Evolutionary conservation across 2,797 vertebrate genomes (phyloP).

Genomic region (Typhlichthys eigenmanni): DNA sequence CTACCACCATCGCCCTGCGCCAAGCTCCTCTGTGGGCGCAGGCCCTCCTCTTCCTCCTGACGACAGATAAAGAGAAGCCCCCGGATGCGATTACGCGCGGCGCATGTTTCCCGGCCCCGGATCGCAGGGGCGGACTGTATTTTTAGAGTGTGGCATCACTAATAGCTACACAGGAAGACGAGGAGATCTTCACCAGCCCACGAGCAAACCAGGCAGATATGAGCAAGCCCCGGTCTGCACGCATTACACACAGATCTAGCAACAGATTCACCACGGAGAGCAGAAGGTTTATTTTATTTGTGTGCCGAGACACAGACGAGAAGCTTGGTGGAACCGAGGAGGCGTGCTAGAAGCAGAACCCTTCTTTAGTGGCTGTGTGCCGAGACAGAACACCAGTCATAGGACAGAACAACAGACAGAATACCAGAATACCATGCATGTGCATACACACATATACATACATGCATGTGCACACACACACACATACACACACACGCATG

Average conservation of each 20-base stretch:
- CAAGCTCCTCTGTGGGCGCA: slow-evolving; percentile 8
- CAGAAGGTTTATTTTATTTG: too few species aligned
- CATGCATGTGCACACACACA: slow-evolving; percentile 9
- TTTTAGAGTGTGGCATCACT: slow-evolving; percentile 73
- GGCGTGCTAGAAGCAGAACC: slow-evolving; percentile 39
- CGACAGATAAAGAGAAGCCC: slow-evolving; percentile 66
- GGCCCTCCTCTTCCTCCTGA: slow-evolving; percentile 8
- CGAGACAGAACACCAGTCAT: too few species aligned
- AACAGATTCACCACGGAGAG: too few species aligned
- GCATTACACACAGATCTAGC: slow-evolving; percentile 65
- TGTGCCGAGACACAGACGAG: too few species aligned
- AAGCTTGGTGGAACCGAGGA: too few species aligned
- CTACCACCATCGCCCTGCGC: not conserved
- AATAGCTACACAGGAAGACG: slow-evolving; percentile 70
- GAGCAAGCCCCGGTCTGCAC: slow-evolving; percentile 51
- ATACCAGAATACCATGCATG: too few species aligned
- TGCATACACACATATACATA: too few species aligned
- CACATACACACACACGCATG: slow-evolving; percentile 1
- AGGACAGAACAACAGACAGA: too few species aligned
- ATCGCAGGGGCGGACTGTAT: slow-evolving; percentile 60
- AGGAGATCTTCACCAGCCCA: slow-evolving; percentile 68
- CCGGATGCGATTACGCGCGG: slow-evolving; percentile 71
- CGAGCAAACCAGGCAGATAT: slow-evolving; percentile 61
- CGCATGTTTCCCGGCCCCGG: slow-evolving; percentile 61
- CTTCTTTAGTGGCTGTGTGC: too few species aligned